Conservation (phyloP, 35 echinoderm and acorn worm genomes). For the Hemicentrotus pulcherrimus region DNA sequence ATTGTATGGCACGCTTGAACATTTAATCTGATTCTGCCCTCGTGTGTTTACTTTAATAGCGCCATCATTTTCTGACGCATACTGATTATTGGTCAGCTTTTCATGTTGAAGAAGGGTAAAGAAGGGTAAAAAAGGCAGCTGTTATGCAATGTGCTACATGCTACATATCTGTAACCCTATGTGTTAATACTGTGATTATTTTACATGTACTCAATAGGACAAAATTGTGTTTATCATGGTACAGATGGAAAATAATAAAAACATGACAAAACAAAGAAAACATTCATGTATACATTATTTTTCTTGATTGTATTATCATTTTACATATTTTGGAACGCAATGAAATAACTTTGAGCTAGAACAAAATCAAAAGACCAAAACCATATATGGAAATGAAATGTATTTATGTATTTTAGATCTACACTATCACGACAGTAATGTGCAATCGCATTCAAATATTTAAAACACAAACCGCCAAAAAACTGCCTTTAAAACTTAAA, state of each 20-base stretch:
- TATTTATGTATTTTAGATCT: no score
- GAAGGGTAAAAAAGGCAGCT: no score
- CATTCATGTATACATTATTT: no score
- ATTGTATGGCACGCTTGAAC: neutral
- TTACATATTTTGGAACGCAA: no score
- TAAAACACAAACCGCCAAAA: no score
- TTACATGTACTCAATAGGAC: neutral
- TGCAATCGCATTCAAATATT: no score
- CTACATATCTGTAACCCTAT: neutral
- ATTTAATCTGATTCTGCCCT: neutral
- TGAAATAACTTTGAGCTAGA: no score
- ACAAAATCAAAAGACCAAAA: no score
- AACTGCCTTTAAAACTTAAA: no score
- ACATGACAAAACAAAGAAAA: neutral
- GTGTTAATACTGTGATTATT: neutral
- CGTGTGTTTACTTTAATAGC: neutral
- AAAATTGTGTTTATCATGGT: neutral
- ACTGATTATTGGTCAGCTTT: neutral
- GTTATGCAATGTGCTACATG: neutral
- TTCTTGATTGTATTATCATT: no score
- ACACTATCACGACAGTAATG: no score
- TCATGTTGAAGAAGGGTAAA: neutral
- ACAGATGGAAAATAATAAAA: neutral
- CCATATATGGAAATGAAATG: no score
- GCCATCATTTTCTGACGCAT: neutral